Base-by-base conservation (phyloP, 1,140 invertebrate species). In the Eumeta japonica region DNA sequence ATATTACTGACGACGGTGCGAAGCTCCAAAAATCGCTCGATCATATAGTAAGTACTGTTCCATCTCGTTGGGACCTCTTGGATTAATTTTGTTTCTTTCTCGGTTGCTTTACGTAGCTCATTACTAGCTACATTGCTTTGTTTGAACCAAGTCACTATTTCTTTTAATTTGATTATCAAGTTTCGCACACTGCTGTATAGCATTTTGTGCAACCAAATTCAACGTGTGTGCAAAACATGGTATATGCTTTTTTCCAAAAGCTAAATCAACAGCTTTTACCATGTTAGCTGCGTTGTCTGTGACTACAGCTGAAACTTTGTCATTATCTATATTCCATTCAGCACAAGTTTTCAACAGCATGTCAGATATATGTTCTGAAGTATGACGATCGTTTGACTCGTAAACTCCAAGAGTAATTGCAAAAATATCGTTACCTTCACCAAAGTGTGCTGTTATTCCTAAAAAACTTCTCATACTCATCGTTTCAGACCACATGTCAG, bases 221-320 rank as follows among this genome's bases (percentile, higher is more conserved):
- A 76, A 14, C 7, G 56, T 72, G 42, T 76, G 68, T 0, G 62
- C 61, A 53, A 71, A 75, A 48, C 60, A 75, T 17, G 58, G 56
- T 10, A 70, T 50, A 37, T 74, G 58, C 37, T 62, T 62, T 49
- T 55, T 53, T 3, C 59, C 62, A 58, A 75, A 67, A 15, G 46
- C 52, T 10, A 61, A 16, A 34, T 63, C 52, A 12, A 72, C 45
- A 29, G 60, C 63, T 44, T 59, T 63, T n/a, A 52, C 46, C 35
- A 73, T 66, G 46, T 67, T 68, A n/a, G 58, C 50, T 13, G 52
- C 62, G 41, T 65, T 74, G 50, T 76, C 63, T 9, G 62, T 65
- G 11, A 62, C 62, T 13, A 74, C 52, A 37, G 52, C 58, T 9
- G 59, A 40, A 12, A 75, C 48, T 48, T 65, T 73, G 20, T 63